These are phyloP conservation scores for Poeciliopsis occidentalis DNA, from an alignment of 2,113 vertebrate genomes.

Conservation along the genomic window DNA sequence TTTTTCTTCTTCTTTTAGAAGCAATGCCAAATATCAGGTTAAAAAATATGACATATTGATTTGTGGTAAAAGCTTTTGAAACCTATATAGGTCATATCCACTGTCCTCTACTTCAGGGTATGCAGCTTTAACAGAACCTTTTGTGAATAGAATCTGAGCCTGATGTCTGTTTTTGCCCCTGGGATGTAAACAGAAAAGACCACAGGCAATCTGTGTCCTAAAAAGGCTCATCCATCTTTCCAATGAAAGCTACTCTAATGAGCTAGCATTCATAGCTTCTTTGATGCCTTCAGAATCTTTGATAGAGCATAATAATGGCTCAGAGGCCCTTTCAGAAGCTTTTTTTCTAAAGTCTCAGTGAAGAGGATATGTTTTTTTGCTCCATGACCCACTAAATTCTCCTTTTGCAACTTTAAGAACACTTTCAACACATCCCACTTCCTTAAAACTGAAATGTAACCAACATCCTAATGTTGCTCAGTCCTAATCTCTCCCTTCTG, in stretches of 20 bases:
- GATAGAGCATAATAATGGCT: conserved; percentile 29
- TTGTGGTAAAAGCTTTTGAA: conserved; percentile 12
- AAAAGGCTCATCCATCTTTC: conserved; percentile 9
- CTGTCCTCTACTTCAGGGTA: background rate
- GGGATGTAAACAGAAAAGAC: background rate
- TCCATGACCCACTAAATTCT: conserved; percentile 8
- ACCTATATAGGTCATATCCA: conserved; percentile 5
- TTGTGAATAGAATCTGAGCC: conserved; percentile 2
- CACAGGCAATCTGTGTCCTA: conserved; percentile 5
- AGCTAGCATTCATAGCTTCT: conserved; percentile 27
- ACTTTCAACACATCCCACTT: conserved; percentile 8
- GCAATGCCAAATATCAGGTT: conserved; percentile 16
- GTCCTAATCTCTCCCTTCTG: conserved; percentile 8
- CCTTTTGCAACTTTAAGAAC: background rate
- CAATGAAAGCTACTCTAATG: conserved; percentile 51
- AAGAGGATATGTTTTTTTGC: conserved; percentile 23
- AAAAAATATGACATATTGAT: conserved; percentile 35
- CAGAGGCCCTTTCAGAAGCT: conserved; percentile 23
- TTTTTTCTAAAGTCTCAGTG: conserved; percentile 18
- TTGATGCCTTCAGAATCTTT: conserved; percentile 44
- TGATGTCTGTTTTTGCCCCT: conserved; percentile 5
- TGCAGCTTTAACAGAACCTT: background rate
- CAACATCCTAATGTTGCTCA: conserved; percentile 34
- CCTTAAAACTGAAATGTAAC: conserved; percentile 45
- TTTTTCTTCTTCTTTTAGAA: conserved; percentile 12